These are phyloP conservation scores for Heteropelma amictum DNA, from an alignment of 2,888 invertebrate genomes.

Conservation along the genomic window DNA sequence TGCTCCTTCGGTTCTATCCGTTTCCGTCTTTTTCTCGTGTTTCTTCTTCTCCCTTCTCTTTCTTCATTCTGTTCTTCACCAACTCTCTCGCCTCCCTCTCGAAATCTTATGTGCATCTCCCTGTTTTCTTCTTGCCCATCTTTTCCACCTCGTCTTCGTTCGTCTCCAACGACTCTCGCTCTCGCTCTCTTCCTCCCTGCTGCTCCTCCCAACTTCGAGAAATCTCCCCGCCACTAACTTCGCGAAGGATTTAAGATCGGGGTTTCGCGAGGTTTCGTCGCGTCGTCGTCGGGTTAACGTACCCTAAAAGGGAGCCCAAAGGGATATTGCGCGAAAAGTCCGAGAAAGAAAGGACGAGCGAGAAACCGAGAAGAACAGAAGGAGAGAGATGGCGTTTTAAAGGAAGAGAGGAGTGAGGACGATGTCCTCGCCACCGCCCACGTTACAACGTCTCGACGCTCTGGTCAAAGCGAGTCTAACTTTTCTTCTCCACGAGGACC, in stretches of 20 bases:
- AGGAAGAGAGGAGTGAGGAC: constrained; percentile 47
- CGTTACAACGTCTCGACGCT: constrained; percentile 48
- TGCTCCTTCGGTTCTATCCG: neutral
- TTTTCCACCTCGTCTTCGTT: constrained; percentile 17
- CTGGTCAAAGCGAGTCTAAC: constrained; percentile 23
- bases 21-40: neutral
- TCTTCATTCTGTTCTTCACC: constrained; percentile 28
- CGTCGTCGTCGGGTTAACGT: constrained; percentile 63
- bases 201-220: constrained; percentile 30
- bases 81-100: constrained; percentile 35
- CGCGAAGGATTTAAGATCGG: constrained; percentile 59
- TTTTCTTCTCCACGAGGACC: constrained; percentile 14
- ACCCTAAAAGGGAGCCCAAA: constrained; percentile 65
- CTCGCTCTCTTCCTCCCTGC: constrained; percentile 5
- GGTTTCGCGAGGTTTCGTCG: constrained; percentile 48
- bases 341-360: neutral
- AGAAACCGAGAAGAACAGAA: constrained; percentile 7
- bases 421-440: constrained; percentile 60
- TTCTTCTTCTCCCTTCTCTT: constrained; percentile 2
- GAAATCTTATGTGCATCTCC: constrained; percentile 27
- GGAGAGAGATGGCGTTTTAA: too few relatives aligned
- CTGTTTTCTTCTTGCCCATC: constrained; percentile 29
- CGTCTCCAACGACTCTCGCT: neutral
- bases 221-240: constrained; percentile 17
- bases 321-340: constrained; percentile 43